These are phyloP conservation scores for Taeniopygia guttata DNA, from an alignment of 2,797 vertebrate species.

Conservation along the genomic window DNA sequence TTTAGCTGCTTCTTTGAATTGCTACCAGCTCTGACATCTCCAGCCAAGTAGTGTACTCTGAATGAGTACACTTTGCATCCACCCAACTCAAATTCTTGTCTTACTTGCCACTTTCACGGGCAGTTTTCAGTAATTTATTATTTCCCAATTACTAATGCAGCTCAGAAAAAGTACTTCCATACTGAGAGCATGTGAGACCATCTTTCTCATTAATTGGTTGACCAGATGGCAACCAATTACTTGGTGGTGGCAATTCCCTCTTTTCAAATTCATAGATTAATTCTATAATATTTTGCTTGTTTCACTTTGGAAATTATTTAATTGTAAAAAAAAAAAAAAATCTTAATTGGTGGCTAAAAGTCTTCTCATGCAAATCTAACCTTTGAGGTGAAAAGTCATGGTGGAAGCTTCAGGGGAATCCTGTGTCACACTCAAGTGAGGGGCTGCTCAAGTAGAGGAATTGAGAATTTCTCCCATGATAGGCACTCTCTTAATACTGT, in stretches of 20 bases:
- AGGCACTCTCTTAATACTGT: background rate
- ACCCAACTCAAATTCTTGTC: background rate
- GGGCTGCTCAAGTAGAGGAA: background rate
- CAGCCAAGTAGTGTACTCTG: background rate
- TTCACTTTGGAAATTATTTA: background rate
- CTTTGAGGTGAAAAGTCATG: background rate
- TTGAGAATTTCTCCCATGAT: background rate
- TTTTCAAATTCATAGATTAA: background rate
- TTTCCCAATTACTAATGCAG: background rate
- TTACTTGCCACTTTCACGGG: background rate
- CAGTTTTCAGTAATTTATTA: background rate
- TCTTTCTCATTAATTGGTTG: background rate
- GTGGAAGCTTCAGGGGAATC: background rate
- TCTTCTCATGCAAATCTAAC: background rate
- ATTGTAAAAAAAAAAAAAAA: background rate
- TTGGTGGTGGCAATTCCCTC: background rate
- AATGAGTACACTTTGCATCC: background rate
- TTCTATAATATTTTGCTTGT: background rate
- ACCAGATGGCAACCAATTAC: background rate
- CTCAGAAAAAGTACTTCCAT: background rate
- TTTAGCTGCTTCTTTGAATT: background rate
- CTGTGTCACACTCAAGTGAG: background rate
- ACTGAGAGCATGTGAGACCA: background rate
- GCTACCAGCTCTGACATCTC: background rate
- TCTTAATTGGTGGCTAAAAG: background rate